A percentile compares a stretch with the other conserved stretches of the same genome.
Conservation (phyloP, 2,888 invertebrate genomes). For the Frankliniella intonsa region DNA sequence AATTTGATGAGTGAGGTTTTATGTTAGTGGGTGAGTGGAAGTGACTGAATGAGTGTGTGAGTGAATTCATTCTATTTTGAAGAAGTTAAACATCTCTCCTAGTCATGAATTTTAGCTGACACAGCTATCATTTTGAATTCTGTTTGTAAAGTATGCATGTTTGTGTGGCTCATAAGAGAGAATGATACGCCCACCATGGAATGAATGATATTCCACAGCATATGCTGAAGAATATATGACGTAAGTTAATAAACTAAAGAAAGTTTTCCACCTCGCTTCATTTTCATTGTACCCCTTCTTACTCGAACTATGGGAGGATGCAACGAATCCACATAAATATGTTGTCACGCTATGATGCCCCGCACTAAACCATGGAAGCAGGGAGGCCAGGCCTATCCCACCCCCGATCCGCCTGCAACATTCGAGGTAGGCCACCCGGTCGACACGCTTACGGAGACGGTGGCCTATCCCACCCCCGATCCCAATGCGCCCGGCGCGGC, state of each 20-base stretch:
- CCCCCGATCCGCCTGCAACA: no score
- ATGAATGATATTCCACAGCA: background rate
- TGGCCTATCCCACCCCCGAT: no score
- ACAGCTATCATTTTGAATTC: background rate
- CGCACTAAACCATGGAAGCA: no score
- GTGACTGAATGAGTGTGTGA: background rate
- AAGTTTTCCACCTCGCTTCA: background rate
- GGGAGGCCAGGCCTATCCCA: no score
- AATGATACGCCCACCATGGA: background rate
- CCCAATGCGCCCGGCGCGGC: no score
- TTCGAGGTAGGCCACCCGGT: no score
- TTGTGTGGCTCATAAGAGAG: background rate
- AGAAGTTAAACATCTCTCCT: background rate
- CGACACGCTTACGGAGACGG: no score
- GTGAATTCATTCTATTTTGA: background rate
- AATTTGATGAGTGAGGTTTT: no score
- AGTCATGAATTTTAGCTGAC: slow-evolving; percentile 10
- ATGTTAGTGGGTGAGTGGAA: background rate
- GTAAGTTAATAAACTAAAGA: background rate
- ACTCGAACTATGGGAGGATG: no score
- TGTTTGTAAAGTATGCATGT: background rate
- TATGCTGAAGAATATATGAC: background rate
- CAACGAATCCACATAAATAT: no score
- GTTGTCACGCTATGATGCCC: no score
- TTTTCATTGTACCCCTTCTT: no score